Percentiles rank a stretch among this genome's conserved stretches.
Conservation (phyloP, 2,888 invertebrate species). For the Camptogramma bilineatum region DNA sequence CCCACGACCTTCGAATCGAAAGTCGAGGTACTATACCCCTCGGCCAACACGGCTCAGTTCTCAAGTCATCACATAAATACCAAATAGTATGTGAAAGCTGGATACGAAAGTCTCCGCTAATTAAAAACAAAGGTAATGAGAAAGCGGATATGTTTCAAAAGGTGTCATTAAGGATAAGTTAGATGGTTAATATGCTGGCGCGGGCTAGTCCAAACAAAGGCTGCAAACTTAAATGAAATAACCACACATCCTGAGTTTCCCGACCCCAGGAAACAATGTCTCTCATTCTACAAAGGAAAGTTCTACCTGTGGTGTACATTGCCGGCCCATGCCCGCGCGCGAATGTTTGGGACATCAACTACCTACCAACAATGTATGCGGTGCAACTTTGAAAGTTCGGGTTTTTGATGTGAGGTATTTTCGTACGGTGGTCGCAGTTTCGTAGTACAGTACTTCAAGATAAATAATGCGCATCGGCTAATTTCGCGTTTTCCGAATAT, state of each 20-base stretch:
- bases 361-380: slow-evolving; percentile 35
- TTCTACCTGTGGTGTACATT: slow-evolving; percentile 33
- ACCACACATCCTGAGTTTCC: slow-evolving; percentile 26
- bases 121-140: too few relatives aligned
- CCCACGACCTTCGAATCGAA: too few relatives aligned
- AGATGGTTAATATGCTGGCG: slow-evolving; percentile 8
- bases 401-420: slow-evolving; percentile 37
- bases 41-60: too few relatives aligned
- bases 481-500: too few relatives aligned
- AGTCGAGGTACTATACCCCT: too few relatives aligned
- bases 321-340: slow-evolving; percentile 21
- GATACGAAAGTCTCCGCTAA: too few relatives aligned
- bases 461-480: too few relatives aligned
- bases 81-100: too few relatives aligned
- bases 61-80: too few relatives aligned
- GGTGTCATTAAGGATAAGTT: neutral
- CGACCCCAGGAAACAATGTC: slow-evolving; percentile 34
- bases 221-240: slow-evolving; percentile 30
- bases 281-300: slow-evolving; percentile 33
- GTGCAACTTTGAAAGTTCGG: slow-evolving; percentile 31
- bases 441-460: neutral
- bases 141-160: neutral
- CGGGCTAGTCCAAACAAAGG: slow-evolving; percentile 23
- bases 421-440: slow-evolving; percentile 17
- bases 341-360: slow-evolving; percentile 31